These are phyloP conservation scores for Dryas iulia DNA, from an alignment of 1,140 invertebrate genomes.

Conservation along the genomic window DNA sequence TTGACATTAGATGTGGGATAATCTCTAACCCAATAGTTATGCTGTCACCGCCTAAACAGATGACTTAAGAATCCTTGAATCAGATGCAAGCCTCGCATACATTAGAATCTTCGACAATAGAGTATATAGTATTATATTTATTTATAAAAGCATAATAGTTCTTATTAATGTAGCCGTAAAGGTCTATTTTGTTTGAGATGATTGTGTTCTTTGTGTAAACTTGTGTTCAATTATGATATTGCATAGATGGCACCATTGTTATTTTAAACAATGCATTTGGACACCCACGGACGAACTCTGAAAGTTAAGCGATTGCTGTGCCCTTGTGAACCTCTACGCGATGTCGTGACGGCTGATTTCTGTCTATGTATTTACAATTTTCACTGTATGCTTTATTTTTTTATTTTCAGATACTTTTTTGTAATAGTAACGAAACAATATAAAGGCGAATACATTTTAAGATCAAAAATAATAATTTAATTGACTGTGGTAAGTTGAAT, in stretches of 20 bases:
- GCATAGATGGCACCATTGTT: constrained; percentile 63
- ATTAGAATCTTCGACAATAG: constrained; percentile 31
- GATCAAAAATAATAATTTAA: too few species aligned
- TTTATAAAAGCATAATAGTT: background rate
- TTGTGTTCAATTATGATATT: constrained; percentile 32
- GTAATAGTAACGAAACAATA: too few species aligned
- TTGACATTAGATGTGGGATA: constrained; percentile 11
- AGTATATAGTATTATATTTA: background rate
- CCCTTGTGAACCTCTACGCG: constrained; percentile 48
- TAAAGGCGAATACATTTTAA: too few species aligned
- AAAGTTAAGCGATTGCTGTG: constrained; percentile 50
- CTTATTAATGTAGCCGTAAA: background rate
- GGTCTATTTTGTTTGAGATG: background rate
- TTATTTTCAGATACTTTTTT: too few species aligned
- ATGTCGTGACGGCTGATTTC: constrained; percentile 44
- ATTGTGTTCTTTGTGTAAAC: background rate
- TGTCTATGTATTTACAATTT: constrained; percentile 3
- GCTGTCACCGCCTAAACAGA: constrained; percentile 42
- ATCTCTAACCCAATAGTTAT: constrained; percentile 34
- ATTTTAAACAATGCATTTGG: constrained; percentile 57
- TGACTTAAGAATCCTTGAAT: constrained; percentile 62
- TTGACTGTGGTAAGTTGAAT: too few species aligned
- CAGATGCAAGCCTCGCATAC: constrained; percentile 60
- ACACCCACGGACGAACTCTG: constrained; percentile 57
- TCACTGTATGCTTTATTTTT: background rate